Conservation (phyloP, 2,888 invertebrate species). For the Latrodectus hesperus region DNA sequence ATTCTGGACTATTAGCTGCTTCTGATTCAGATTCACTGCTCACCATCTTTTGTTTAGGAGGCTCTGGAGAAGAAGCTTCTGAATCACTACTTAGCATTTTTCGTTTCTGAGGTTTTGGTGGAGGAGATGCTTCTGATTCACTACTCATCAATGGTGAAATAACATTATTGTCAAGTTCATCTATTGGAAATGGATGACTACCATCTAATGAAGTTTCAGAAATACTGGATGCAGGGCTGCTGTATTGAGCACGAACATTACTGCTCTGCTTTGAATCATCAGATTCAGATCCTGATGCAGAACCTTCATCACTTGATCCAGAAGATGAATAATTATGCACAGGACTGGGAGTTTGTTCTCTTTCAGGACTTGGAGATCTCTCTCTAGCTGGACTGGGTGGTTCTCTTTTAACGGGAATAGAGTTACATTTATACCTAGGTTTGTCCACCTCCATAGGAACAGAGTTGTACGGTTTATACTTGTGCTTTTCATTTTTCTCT, state of each 20-base stretch:
- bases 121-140: constrained; percentile 11
- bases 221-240: constrained; percentile 70
- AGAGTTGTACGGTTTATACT: constrained; percentile 9
- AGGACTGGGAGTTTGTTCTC: not conserved
- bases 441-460: not conserved
- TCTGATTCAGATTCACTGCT: constrained; percentile 12
- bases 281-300: constrained; percentile 31
- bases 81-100: constrained; percentile 26
- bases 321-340: not conserved
- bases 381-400: constrained; percentile 1
- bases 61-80: not conserved
- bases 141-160: constrained; percentile 9
- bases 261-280: constrained; percentile 47
- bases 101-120: not conserved
- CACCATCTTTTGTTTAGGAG: not conserved
- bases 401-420: not conserved
- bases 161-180: not conserved
- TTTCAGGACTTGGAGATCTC: constrained; percentile 6
- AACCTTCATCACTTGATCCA: not conserved
- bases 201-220: constrained; percentile 62
- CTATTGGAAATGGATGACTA: constrained; percentile 52
- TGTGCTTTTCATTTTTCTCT: constrained; percentile 43
- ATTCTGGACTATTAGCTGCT: constrained; percentile 9
- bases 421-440: not conserved
- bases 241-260: constrained; percentile 34